phyloP scores from a whole-genome alignment of 2,888 invertebrate genomes.

The Alloplasta piceator region DNA sequence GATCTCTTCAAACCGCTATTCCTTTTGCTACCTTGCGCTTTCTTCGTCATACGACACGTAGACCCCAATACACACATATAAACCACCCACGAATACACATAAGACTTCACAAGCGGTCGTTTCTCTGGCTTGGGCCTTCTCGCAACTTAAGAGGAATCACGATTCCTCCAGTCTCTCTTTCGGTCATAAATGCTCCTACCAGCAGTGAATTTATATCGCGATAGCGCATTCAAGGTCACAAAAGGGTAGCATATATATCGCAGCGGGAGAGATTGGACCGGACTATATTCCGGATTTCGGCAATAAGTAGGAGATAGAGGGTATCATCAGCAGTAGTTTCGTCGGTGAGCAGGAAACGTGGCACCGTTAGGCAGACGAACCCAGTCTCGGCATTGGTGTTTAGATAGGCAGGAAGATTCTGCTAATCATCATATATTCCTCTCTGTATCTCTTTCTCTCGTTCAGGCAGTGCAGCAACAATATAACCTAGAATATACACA shows the following conservation, averaged over 20 bases:
- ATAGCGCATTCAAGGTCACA: slow-evolving; percentile 12
- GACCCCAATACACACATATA: not conserved
- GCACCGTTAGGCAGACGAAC: slow-evolving; percentile 49
- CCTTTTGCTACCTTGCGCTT: slow-evolving; percentile 17
- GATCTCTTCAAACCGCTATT: slow-evolving; percentile 46
- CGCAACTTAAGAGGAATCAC: slow-evolving; percentile 11
- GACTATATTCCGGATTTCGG: slow-evolving; percentile 34
- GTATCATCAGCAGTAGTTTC: slow-evolving; percentile 38
- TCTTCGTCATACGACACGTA: not conserved
- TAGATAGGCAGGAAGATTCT: slow-evolving; percentile 47
- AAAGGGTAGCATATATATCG: not conserved
- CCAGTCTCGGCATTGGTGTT: slow-evolving; percentile 37
- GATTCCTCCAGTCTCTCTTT: not conserved
- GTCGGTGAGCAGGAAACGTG: slow-evolving; percentile 42
- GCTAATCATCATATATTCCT: slow-evolving; percentile 24
- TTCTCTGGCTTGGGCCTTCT: not conserved
- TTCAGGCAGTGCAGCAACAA: slow-evolving; percentile 21
- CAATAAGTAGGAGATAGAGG: slow-evolving; percentile 25
- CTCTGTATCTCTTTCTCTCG: slow-evolving; percentile 3
- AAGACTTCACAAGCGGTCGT: slow-evolving; percentile 33
- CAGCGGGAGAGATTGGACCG: not conserved
- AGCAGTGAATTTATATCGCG: slow-evolving; percentile 40
- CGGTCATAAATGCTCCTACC: slow-evolving; percentile 1
- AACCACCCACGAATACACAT: slow-evolving; percentile 5
- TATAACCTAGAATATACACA: slow-evolving; percentile 4